Base-by-base conservation (phyloP, 2,797 vertebrate species). In the Erithacus rubecula region DNA sequence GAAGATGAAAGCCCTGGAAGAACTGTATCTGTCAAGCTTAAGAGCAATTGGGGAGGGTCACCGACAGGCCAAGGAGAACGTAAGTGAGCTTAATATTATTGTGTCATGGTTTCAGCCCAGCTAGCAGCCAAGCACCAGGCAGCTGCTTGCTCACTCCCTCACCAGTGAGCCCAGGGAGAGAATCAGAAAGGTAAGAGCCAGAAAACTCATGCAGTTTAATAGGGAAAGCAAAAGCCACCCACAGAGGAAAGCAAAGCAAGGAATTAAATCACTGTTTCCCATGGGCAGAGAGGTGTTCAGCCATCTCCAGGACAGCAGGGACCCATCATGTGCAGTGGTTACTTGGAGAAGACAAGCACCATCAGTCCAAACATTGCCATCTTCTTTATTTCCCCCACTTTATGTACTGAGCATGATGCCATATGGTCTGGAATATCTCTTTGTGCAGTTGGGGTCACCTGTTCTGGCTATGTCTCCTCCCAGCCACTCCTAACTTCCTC, bases 21-120 rank as follows among this genome's bases (percentile, higher is more conserved):
- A 94, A 11, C 79, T 99, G 1, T 99, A 99, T 89, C 95, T 98
- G 17, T 98, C 98, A 70, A 99, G 97, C 94, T 97, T 99, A 36
- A 97, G 94, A 60, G 97, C 97, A 0, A 91, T 99, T 8, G 99
- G 99, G 20, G 98, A 98, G 44, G 98, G 98, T 39, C 99, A 99
- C 91, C 97, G 98, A 58, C 98, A 96, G 68, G 99, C 99, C 44
- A 99, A 98, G 90, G 98, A 99, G 97, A 98, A 99, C 0, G 99
- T 99, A 96, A 98, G 98, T 93, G 19, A n/a, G 23, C 21, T 69
- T 72, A 20, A 6, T 56, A 1, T 46, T 56, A 5, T 5, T 47
- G 80, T 59, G 46, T 41, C 16, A 1, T n/a, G 59, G 13, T 24
- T 53, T 67, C 36, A 53, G 8, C 12, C 37, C 51, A 51, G 37